Percentiles rank a stretch among this genome's conserved stretches.
Evolutionary conservation across 2,888 invertebrate genomes (phyloP).

Genomic region (Rotaria socialis): DNA sequence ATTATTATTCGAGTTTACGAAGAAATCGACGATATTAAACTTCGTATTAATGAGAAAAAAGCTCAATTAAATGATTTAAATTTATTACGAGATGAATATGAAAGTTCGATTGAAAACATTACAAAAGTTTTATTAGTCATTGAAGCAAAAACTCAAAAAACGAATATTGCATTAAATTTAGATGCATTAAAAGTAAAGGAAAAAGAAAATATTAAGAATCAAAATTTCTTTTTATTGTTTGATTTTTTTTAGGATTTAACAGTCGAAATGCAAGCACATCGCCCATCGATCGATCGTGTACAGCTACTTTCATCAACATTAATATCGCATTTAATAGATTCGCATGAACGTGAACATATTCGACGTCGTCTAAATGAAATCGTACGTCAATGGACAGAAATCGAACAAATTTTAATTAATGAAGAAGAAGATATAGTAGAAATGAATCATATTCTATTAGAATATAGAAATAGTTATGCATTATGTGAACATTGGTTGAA

Average conservation of each 20-base stretch:
- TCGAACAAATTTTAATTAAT: background rate
- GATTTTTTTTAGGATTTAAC: background rate
- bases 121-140: background rate
- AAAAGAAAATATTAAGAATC: too few species aligned
- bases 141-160: background rate
- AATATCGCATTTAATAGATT: background rate
- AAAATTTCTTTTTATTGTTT: background rate
- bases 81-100: background rate
- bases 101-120: background rate
- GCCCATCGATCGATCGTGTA: background rate
- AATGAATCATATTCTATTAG: background rate
- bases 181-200: background rate
- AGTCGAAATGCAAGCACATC: constrained; percentile 21
- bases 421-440: constrained; percentile 14
- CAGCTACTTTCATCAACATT: background rate
- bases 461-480: background rate
- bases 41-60: background rate
- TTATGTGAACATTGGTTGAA: constrained; percentile 3
- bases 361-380: background rate
- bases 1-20: background rate
- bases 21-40: constrained; percentile 6
- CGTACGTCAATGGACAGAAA: background rate
- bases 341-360: constrained; percentile 14
- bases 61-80: background rate
- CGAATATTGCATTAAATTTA: background rate